Base-by-base conservation (phyloP, 2,888 invertebrate genomes). In the Cheilosia soror region DNA sequence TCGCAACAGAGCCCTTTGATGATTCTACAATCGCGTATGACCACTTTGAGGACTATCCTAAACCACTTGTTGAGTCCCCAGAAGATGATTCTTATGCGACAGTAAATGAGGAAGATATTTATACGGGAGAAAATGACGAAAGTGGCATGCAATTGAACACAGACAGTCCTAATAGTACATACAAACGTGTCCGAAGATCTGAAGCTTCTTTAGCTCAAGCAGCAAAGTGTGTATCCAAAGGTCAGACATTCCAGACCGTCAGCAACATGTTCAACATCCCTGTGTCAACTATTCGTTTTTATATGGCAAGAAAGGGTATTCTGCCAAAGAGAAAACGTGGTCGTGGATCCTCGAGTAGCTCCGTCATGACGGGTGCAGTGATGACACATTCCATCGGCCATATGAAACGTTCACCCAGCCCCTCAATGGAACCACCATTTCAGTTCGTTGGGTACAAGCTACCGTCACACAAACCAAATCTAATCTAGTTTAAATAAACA, bases 201-300 rank as follows among this genome's bases (percentile, higher is more conserved):
- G 96, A 96, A 91, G 95, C 95, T 58, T 95, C 96, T 88, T 90
- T 96, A 65, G 94, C 95, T n/a, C 94, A 96, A 90, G 97, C 97
- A 0, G 97, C 97, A 3, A 96, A 96, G 90, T 96, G 96, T 92
- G 96, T 97, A 85, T 96, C 96, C n/a, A 95, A 96, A 72, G 97
- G 97, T 0, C 96, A 96, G 93, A 97, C 97, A 89, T 97, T 97
- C 93, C 97, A 97, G 92, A 96, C 96, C 1, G 97, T 97, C 37
- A 96, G 96, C 78, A 96, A 96, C 89, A 96, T 96, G 93, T 97
- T 96, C 92, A 96, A 96, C 91, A 97, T 97, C 92, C 97, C 97
- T 79, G 97, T 97, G 87, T 96, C 96, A 37, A 97, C 97, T 47
- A 96, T 97, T 91, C 94, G 96, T 62, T 97, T 97, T 92, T 97